Percentiles rank a stretch among this genome's conserved stretches.
Conservation (phyloP, 64 coral and sea anemone species). For the Stichodactyla helianthus region DNA sequence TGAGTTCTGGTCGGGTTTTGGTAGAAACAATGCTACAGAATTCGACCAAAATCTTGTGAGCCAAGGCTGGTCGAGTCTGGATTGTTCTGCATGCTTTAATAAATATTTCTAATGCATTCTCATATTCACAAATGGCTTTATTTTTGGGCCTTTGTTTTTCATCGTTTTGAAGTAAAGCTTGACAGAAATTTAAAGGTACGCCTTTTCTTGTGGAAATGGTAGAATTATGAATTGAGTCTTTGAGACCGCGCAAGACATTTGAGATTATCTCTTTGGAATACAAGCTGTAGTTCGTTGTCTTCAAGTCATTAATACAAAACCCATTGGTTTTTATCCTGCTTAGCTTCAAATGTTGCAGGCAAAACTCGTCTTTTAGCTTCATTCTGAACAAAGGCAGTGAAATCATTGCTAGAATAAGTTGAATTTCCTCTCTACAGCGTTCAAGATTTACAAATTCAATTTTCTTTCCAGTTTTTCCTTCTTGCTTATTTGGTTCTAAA, state of each 20-base stretch:
- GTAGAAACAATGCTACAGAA: neutral
- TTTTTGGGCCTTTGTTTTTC: neutral
- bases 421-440: neutral
- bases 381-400: neutral
- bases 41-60: neutral
- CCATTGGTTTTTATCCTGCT: neutral
- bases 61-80: neutral
- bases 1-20: neutral
- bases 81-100: neutral
- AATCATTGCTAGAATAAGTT: neutral
- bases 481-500: neutral
- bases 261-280: neutral
- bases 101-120: neutral
- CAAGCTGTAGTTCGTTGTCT: neutral
- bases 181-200: neutral
- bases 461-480: too few species aligned
- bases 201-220: neutral
- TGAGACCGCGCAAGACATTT: neutral
- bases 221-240: neutral
- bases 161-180: neutral
- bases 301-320: neutral
- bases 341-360: neutral
- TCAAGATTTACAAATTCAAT: neutral
- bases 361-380: neutral
- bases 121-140: neutral